Conservation (phyloP, 1,140 invertebrate species). For the Aphaenogaster rudis region DNA sequence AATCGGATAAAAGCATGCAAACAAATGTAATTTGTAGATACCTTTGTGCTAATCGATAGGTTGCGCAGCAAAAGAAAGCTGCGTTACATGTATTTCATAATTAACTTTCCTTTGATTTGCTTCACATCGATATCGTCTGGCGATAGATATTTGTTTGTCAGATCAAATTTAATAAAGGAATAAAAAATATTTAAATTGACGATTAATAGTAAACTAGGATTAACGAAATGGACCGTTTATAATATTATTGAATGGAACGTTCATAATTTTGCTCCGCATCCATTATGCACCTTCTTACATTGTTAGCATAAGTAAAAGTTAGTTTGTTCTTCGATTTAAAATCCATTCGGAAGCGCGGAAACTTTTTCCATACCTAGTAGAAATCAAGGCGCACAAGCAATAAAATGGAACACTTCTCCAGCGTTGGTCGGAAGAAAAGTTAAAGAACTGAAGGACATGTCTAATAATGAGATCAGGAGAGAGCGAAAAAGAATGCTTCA, state of each 20-base stretch:
- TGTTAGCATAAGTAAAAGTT: neutral
- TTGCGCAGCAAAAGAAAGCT: neutral
- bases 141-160: neutral
- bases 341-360: neutral
- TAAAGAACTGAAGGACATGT: neutral
- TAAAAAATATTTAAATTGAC: neutral
- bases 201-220: neutral
- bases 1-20: neutral
- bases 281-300: neutral
- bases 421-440: neutral
- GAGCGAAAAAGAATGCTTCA: neutral
- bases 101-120: constrained; percentile 15
- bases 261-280: neutral
- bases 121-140: neutral
- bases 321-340: constrained; percentile 6
- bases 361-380: constrained; percentile 1
- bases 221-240: constrained; percentile 7
- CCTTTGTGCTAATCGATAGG: neutral
- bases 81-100: neutral
- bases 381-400: constrained; percentile 15
- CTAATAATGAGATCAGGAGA: constrained; percentile 8
- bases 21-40: neutral
- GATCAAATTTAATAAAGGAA: neutral
- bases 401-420: constrained; percentile 12
- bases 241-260: neutral